Conservation (phyloP, 2,113 vertebrate species). For the Camelus dromedarius region DNA sequence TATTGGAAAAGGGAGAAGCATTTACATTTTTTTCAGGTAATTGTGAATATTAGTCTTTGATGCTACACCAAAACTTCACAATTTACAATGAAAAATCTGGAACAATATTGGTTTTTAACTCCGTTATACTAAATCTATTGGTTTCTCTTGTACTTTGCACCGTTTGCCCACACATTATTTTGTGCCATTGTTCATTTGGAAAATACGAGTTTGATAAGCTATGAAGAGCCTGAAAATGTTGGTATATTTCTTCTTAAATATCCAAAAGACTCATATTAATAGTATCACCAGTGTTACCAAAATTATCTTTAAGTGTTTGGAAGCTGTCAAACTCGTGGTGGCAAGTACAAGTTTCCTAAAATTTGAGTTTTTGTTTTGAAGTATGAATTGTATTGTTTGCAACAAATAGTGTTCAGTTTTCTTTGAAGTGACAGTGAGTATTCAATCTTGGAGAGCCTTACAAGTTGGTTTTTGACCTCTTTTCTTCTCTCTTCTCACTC, state of each 20-base stretch:
- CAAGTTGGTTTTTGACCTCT: neutral
- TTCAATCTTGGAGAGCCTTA: neutral
- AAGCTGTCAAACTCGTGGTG: neutral
- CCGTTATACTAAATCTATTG: neutral
- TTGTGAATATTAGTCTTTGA: neutral
- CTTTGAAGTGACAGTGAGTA: neutral
- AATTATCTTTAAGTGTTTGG: neutral
- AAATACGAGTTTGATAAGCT: neutral
- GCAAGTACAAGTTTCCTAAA: neutral
- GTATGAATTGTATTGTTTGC: neutral
- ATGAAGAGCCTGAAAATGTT: neutral
- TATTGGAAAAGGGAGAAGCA: neutral
- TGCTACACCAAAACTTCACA: neutral
- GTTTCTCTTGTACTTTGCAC: neutral
- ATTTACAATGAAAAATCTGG: neutral
- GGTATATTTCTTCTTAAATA: neutral
- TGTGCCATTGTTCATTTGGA: neutral
- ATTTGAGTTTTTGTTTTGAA: neutral
- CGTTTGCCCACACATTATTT: neutral
- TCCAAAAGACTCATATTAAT: neutral
- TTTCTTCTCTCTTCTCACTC: neutral
- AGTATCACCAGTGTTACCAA: neutral
- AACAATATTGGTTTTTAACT: neutral
- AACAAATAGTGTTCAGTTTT: neutral
- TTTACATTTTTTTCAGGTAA: neutral